Evolutionary conservation across 2,113 vertebrate species (phyloP).

Genomic region (Melanotaenia duboulayi): DNA sequence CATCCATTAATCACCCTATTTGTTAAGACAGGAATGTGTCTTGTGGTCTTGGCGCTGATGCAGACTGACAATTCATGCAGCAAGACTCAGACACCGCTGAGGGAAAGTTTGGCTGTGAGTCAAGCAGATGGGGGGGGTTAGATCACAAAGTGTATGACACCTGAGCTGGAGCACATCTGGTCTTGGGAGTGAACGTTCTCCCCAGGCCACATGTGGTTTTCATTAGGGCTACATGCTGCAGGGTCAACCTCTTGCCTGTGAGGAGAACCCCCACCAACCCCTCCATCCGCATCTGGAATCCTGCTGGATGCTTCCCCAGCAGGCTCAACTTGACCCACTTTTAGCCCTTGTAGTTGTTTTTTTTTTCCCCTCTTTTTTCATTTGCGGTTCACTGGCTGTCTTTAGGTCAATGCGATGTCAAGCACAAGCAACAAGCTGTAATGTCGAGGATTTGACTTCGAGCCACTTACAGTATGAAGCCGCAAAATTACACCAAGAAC

Average conservation of each 20-base stretch:
- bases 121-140: constrained; percentile 8
- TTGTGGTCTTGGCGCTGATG: not conserved
- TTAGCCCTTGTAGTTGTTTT: constrained; percentile 15
- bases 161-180: constrained; percentile 69
- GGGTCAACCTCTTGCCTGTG: constrained; percentile 47
- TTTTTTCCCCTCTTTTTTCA: not conserved
- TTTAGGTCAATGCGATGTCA: constrained; percentile 34
- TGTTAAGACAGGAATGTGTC: not conserved
- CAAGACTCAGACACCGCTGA: not conserved
- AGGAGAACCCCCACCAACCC: constrained; percentile 26
- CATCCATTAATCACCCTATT: not conserved
- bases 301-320: constrained; percentile 39
- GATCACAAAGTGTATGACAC: constrained; percentile 58
- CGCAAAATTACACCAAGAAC: not conserved
- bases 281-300: constrained; percentile 42
- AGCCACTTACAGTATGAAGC: constrained; percentile 28
- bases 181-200: constrained; percentile 38
- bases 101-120: constrained; percentile 5
- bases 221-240: constrained; percentile 50
- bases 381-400: constrained; percentile 33
- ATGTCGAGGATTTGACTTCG: constrained; percentile 18
- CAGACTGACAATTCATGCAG: constrained; percentile 8
- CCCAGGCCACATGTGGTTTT: constrained; percentile 61
- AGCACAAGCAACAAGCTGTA: constrained; percentile 35
- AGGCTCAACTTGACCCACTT: constrained; percentile 67